Conservation (phyloP, 1,140 invertebrate genomes). For the Ceratosolen fusciceps region DNA sequence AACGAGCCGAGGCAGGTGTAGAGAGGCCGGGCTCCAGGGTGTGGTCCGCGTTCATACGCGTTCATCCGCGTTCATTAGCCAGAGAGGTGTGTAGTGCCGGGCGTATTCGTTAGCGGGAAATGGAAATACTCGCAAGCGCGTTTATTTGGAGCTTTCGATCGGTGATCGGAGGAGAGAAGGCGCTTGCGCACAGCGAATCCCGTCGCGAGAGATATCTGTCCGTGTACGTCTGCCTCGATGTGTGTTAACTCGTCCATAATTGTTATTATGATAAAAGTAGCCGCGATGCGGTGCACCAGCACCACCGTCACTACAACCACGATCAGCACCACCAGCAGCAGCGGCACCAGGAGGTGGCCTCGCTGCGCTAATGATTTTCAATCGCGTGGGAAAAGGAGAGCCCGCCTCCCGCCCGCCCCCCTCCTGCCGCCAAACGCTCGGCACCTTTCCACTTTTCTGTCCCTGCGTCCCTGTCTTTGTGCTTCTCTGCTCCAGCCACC, state of each 20-base stretch:
- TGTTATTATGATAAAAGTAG: constrained; percentile 49
- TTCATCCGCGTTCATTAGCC: constrained; percentile 55
- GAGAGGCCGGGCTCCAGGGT: constrained; percentile 56
- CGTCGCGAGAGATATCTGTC: constrained; percentile 46
- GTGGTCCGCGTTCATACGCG: constrained; percentile 65
- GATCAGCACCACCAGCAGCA: too few relatives aligned
- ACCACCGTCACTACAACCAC: too few relatives aligned
- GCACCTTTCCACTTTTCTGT: constrained; percentile 25
- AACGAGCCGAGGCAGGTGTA: constrained; percentile 64
- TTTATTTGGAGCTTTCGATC: constrained; percentile 43
- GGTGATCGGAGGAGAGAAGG: constrained; percentile 32
- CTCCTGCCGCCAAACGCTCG: background rate
- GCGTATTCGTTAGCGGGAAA: too few relatives aligned
- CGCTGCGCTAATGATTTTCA: constrained; percentile 35
- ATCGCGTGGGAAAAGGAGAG: constrained; percentile 47
- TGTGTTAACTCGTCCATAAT: constrained; percentile 47
- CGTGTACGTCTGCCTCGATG: constrained; percentile 47
- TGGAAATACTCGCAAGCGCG: constrained; percentile 21
- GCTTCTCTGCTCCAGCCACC: too few relatives aligned
- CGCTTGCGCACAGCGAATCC: constrained; percentile 48
- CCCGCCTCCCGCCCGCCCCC: background rate
- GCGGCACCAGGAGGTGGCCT: too few relatives aligned
- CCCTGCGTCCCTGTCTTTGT: background rate
- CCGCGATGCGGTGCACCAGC: background rate
- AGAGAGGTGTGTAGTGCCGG: too few relatives aligned